phyloP scores from a whole-genome alignment of 1,140 invertebrate species.

The Laupala kohalensis region DNA sequence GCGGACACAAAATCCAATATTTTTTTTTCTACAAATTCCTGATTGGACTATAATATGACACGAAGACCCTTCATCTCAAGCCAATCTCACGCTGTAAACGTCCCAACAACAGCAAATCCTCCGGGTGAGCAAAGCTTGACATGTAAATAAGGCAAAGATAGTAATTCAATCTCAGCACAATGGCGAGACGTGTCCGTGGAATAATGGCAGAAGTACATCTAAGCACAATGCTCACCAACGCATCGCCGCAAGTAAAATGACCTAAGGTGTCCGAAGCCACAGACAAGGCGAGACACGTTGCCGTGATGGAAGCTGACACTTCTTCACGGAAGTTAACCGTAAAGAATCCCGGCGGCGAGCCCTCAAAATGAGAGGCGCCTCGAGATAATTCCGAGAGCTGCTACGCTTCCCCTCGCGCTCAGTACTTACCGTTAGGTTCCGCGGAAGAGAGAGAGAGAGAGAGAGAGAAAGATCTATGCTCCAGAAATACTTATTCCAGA shows the following conservation, averaged over 20 bases:
- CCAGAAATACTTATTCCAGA: not conserved
- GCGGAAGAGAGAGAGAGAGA: not conserved
- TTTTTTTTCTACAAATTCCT: too few species aligned
- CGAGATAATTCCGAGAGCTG: not conserved
- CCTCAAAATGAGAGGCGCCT: not conserved
- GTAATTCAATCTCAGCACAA: not conserved
- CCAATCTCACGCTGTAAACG: too few species aligned
- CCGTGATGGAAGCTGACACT: not conserved
- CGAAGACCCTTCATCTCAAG: too few species aligned
- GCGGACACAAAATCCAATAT: too few species aligned
- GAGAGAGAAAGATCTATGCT: not conserved
- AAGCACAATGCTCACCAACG: not conserved
- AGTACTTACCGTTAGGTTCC: not conserved
- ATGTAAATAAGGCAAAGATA: not conserved
- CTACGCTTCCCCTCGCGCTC: too few species aligned
- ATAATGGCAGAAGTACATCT: not conserved
- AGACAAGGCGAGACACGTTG: not conserved
- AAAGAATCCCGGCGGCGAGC: not conserved
- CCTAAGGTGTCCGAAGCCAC: not conserved
- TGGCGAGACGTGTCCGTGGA: not conserved
- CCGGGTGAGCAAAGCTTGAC: not conserved
- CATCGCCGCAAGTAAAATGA: not conserved
- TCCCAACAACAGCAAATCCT: not conserved
- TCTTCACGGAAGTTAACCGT: not conserved
- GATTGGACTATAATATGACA: too few species aligned